These are phyloP conservation scores for Dromiciops gliroides DNA, from an alignment of 2,113 vertebrate species.

Conservation along the genomic window DNA sequence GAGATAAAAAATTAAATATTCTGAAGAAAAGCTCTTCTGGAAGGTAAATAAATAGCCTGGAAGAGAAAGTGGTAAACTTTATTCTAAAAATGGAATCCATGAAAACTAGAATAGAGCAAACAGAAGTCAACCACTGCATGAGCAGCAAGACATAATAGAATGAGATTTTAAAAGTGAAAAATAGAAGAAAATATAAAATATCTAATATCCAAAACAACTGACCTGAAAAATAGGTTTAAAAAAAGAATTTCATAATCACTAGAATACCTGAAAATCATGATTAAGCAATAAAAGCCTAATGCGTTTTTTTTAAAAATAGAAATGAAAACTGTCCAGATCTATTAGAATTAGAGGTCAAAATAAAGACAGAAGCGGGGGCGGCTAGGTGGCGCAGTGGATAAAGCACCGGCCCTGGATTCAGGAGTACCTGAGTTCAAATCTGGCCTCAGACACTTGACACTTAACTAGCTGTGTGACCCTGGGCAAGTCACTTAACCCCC, in stretches of 20 bases:
- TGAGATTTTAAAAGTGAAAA: not conserved
- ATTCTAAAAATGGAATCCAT: not conserved
- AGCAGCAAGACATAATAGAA: not conserved
- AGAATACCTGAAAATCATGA: not conserved
- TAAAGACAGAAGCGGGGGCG: too few relatives aligned
- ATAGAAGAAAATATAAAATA: not conserved
- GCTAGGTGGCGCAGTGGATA: too few relatives aligned
- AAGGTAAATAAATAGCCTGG: not conserved
- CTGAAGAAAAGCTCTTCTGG: not conserved
- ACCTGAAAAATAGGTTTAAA: not conserved
- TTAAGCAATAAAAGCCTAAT: not conserved
- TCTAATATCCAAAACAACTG: not conserved
- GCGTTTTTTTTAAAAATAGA: not conserved
- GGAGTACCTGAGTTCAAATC: too few relatives aligned
- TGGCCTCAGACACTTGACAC: too few relatives aligned
- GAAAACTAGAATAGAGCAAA: not conserved
- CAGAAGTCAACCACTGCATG: not conserved
- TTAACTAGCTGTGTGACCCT: too few relatives aligned
- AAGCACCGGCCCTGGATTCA: too few relatives aligned
- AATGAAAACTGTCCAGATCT: not conserved
- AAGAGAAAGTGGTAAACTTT: not conserved
- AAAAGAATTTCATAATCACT: not conserved
- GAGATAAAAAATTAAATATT: not conserved
- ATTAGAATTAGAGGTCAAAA: not conserved
- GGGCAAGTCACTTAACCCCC: too few relatives aligned